Base-by-base conservation (phyloP, 2,888 invertebrate genomes). In the Rhogogaster chlorosoma region DNA sequence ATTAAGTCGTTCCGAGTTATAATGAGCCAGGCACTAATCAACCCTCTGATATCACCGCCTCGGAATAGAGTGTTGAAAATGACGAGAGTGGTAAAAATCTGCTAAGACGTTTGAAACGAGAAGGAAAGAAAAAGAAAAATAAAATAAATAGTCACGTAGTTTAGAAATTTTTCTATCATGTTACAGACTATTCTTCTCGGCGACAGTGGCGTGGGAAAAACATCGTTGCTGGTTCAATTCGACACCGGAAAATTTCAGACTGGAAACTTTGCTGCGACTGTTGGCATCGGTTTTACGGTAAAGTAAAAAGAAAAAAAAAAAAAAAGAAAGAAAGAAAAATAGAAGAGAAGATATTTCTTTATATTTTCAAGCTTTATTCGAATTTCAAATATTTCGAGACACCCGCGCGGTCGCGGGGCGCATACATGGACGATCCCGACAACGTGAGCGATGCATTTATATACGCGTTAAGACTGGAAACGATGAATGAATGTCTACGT, bases 271-370 rank as follows among this genome's bases (percentile, higher is more conserved):
- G 98, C 98, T 0, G 98, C 98, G 9, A 99, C 98, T 0, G 98
- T 99, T 83, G 98, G 98, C 84, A 98, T 99, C 89, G 98, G 98
- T 61, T 97, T 99, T 92, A 98, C 98, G 95, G 98, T 98, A 94
- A 97, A 97, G 96, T 83, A 61, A 49, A 9, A 45, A 29, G 2
- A 15, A 49, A 45, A 12, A 12, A 75, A 15, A 29, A 26, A 49
- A 75, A 10, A 94, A 97, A 97, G 96, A 77, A 57, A 42, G n/a
- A 45, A 45, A 6, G 7, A 49, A 49, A 26, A 15, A 45, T 36
- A n/a, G n/a, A 36, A 0, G 12, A 15, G 15, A 29, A 45, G 18
- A 77, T n/a, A 75, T 49, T 77, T 49, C n/a, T 73, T 18, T 1
- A 42, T 4, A 18, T 12, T 12, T 12, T 75, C 18, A 6, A n/a